These are phyloP conservation scores for Platalea minor DNA, from an alignment of 2,797 vertebrate species.

Conservation along the genomic window DNA sequence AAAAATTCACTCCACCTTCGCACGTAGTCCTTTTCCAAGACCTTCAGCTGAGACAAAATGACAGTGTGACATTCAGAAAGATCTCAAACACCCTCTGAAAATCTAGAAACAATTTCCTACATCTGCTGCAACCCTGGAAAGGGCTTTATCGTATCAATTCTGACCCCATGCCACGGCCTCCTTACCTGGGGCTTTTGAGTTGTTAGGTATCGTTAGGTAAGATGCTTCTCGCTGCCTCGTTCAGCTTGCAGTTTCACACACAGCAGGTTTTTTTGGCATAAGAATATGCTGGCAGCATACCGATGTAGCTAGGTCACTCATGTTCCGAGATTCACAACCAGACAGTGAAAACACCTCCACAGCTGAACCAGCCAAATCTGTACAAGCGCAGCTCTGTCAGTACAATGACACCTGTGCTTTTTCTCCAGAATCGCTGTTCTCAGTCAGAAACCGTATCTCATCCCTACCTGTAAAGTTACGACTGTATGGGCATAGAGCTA, in stretches of 20 bases:
- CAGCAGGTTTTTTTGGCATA: background rate
- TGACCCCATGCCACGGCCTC: background rate
- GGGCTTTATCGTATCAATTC: background rate
- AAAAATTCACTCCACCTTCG: background rate
- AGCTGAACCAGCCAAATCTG: background rate
- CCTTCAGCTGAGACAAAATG: background rate
- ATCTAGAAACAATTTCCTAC: background rate
- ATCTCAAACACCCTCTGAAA: background rate
- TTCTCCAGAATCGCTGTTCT: background rate
- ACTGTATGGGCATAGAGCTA: fast-evolving
- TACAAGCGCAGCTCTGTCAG: background rate
- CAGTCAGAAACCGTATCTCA: background rate
- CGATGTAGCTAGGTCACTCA: background rate
- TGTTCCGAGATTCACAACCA: background rate
- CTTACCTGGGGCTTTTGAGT: background rate
- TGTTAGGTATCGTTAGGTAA: background rate
- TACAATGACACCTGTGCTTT: background rate
- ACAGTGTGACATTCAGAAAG: fast-evolving
- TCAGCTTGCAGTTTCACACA: background rate
- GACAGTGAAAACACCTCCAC: background rate
- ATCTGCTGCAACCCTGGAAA: background rate
- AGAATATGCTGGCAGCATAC: background rate
- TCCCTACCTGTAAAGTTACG: background rate
- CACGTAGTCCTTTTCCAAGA: background rate
- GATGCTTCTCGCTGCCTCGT: background rate